A percentile compares a stretch with the other conserved stretches of the same genome.
Conservation (phyloP, 2,113 vertebrate species). For the Pelmatolapia mariae region DNA sequence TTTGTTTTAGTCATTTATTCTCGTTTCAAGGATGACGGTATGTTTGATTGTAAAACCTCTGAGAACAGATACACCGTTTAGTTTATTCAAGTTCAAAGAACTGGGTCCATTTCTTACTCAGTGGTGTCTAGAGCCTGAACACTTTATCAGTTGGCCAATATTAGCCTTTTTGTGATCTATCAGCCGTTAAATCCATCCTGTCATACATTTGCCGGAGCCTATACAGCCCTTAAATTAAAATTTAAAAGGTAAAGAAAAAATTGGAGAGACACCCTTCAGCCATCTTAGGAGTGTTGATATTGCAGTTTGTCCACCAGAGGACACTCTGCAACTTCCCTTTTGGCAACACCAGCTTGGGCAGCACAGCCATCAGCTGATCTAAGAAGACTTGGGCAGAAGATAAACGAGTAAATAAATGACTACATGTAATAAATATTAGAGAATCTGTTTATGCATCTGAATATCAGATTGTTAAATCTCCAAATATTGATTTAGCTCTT, state of each 20-base stretch:
- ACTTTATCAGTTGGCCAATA: background rate
- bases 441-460: background rate
- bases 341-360: accelerated
- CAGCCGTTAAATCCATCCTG: background rate
- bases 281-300: background rate
- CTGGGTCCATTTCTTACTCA: background rate
- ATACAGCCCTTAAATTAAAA: background rate
- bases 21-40: background rate
- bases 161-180: background rate
- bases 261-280: background rate
- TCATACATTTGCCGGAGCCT: accelerated
- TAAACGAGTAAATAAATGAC: background rate
- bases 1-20: background rate
- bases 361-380: background rate
- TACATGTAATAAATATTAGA: background rate
- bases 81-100: background rate
- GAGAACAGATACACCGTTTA: accelerated
- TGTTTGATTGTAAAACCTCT: background rate
- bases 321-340: background rate
- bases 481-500: background rate
- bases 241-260: background rate
- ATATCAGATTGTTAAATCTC: background rate
- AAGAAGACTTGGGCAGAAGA: background rate
- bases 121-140: background rate
- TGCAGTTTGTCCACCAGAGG: background rate